These are phyloP conservation scores for Tretioscincus oriximinensis DNA, from an alignment of 2,113 vertebrate genomes.

Conservation along the genomic window DNA sequence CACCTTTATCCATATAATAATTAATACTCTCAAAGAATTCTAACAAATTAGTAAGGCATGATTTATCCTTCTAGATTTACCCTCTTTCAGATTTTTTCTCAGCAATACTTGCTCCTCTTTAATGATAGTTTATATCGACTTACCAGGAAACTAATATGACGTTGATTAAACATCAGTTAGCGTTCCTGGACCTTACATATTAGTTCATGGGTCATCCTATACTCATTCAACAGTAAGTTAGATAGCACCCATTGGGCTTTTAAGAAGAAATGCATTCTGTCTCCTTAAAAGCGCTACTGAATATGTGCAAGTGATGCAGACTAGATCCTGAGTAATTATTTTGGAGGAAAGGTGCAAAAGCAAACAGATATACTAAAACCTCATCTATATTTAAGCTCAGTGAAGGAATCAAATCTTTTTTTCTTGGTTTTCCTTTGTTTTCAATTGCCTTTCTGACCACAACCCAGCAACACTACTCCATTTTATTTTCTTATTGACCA, in stretches of 20 bases:
- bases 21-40: too few species aligned
- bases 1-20: too few species aligned
- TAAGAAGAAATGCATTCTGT: too few species aligned
- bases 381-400: slow-evolving; percentile 17
- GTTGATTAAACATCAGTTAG: too few species aligned
- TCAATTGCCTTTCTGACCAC: slow-evolving; percentile 46
- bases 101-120: too few species aligned
- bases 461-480: slow-evolving; percentile 19
- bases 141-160: too few species aligned
- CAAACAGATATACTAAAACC: neutral
- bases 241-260: neutral
- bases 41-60: too few species aligned
- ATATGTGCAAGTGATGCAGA: neutral
- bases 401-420: slow-evolving; percentile 18
- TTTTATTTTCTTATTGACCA: neutral
- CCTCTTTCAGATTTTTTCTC: too few species aligned
- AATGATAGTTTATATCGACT: too few species aligned
- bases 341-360: neutral
- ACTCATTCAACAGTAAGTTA: neutral
- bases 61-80: too few species aligned
- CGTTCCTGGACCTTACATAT: neutral
- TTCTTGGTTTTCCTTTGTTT: neutral
- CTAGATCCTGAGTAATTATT: neutral
- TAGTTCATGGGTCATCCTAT: neutral
- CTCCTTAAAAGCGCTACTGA: neutral